phyloP scores from a whole-genome alignment of 2,888 invertebrate species.

The Troides aeacus region DNA sequence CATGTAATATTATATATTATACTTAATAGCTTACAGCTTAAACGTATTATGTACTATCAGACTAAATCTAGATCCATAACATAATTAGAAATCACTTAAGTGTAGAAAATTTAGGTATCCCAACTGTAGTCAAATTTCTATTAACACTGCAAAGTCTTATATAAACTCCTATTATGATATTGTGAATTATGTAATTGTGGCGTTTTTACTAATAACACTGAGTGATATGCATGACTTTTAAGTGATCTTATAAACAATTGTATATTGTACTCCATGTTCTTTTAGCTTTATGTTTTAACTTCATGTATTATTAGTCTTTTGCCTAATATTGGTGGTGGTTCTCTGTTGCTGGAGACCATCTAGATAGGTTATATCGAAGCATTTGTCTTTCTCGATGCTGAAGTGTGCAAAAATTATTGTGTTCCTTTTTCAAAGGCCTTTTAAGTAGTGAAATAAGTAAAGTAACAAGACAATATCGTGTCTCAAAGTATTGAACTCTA shows the following conservation, averaged over 20 bases:
- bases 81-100: background rate
- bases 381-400: too few relatives aligned
- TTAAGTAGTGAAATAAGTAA: too few relatives aligned
- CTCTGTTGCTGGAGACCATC: too few relatives aligned
- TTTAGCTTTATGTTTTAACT: too few relatives aligned
- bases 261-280: background rate
- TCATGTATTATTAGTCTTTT: too few relatives aligned
- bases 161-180: background rate
- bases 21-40: constrained; percentile 50
- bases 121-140: constrained; percentile 3
- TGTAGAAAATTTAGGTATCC: constrained; percentile 1
- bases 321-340: too few relatives aligned
- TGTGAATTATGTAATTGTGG: constrained; percentile 16
- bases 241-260: constrained; percentile 15
- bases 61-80: constrained; percentile 2
- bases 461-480: too few relatives aligned
- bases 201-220: constrained; percentile 25
- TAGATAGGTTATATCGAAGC: too few relatives aligned
- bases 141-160: constrained; percentile 8
- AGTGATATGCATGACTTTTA: constrained; percentile 36
- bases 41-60: constrained; percentile 19
- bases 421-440: too few relatives aligned
- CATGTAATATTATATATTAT: constrained; percentile 41
- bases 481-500: too few relatives aligned
- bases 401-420: too few relatives aligned